phyloP scores from a whole-genome alignment of 2,797 vertebrate species.

The Petrocephalus schoutedeni region DNA sequence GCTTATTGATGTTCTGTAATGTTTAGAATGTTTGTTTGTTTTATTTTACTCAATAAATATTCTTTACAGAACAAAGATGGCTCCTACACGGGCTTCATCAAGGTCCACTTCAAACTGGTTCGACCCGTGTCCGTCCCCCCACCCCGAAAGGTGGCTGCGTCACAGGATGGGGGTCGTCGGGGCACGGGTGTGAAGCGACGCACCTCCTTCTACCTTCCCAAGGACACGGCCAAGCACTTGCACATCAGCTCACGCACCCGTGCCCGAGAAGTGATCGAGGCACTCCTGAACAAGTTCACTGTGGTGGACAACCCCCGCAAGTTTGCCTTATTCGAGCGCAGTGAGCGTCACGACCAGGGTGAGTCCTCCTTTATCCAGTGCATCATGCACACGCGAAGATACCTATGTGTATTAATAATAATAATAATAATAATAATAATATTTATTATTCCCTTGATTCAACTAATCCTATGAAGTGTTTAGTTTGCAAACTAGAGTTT shows the following conservation, averaged over 20 bases:
- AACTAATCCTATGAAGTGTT: no score
- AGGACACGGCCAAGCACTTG: constrained; percentile 84
- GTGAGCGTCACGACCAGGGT: constrained; percentile 84
- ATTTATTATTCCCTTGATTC: neutral
- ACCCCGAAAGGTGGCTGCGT: constrained; percentile 56
- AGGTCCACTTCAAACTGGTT: constrained; percentile 84
- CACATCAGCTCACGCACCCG: constrained; percentile 82
- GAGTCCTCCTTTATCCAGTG: constrained; percentile 21
- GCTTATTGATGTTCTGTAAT: neutral
- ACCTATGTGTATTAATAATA: no score
- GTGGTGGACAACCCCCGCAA: constrained; percentile 91
- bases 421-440: no score
- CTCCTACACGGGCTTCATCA: constrained; percentile 92
- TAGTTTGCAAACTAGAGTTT: no score
- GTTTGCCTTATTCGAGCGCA: constrained; percentile 86
- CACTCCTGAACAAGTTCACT: constrained; percentile 88
- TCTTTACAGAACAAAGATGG: constrained; percentile 79
- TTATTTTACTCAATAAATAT: no score
- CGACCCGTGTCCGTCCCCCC: constrained; percentile 83
- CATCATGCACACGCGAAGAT: neutral
- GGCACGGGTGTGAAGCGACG: constrained; percentile 63
- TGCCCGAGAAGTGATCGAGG: constrained; percentile 85
- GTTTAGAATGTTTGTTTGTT: neutral
- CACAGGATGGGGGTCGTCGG: constrained; percentile 56
- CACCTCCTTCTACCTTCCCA: constrained; percentile 96